These are phyloP conservation scores for Meteorus sp. DNA, from an alignment of 1,140 invertebrate species.

Conservation along the genomic window DNA sequence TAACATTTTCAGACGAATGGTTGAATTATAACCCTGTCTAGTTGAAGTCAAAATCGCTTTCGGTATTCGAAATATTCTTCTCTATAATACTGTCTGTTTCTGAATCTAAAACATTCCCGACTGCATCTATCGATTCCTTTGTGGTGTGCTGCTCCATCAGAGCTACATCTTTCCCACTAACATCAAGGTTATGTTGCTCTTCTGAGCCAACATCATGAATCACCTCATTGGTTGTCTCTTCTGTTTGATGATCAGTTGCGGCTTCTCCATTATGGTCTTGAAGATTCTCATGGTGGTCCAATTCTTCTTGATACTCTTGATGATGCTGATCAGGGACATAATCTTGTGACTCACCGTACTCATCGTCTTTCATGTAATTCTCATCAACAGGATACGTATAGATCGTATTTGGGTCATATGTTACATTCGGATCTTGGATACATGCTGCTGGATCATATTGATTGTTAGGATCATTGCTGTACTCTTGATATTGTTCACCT, in stretches of 20 bases:
- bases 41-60: constrained; percentile 57
- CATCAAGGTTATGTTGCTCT: too few species aligned
- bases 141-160: constrained; percentile 25
- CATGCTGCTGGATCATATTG: constrained; percentile 14
- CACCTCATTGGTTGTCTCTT: neutral
- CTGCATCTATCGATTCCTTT: constrained; percentile 40
- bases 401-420: neutral
- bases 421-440: neutral
- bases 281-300: neutral
- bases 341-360: neutral
- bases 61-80: constrained; percentile 50
- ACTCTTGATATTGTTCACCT: constrained; percentile 30
- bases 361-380: neutral
- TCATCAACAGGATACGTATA: constrained; percentile 19
- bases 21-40: constrained; percentile 18
- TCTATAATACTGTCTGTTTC: constrained; percentile 56
- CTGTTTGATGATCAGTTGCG: neutral
- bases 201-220: too few species aligned
- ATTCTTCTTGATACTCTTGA: constrained; percentile 17
- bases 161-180: constrained; percentile 11
- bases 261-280: too few species aligned
- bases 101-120: constrained; percentile 46
- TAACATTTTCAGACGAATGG: too few species aligned
- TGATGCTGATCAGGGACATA: constrained; percentile 14
- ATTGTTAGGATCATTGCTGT: constrained; percentile 26